Conservation (phyloP, 2,113 vertebrate genomes). For the Antidorcas marsupialis region DNA sequence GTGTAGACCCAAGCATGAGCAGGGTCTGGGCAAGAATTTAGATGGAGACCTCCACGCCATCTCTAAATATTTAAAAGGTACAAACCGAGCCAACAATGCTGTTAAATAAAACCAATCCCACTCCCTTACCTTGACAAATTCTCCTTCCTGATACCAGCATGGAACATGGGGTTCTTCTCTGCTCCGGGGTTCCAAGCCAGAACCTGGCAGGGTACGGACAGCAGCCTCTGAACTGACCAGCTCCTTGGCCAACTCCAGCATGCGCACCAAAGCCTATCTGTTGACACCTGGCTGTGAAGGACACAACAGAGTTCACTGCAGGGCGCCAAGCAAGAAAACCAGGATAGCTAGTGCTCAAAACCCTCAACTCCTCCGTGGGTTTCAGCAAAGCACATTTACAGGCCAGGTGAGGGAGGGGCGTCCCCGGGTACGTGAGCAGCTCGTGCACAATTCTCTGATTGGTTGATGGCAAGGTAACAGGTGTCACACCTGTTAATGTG, state of each 20-base stretch:
- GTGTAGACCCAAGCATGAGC: neutral
- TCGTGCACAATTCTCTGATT: neutral
- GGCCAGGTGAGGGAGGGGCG: neutral
- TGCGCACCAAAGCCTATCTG: rapidly evolving
- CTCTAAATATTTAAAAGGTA: neutral
- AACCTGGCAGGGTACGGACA: rapidly evolving
- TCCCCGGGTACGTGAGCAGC: neutral
- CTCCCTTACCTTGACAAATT: neutral
- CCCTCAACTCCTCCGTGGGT: neutral
- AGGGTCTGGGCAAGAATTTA: neutral
- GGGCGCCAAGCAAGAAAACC: neutral
- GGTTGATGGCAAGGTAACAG: neutral
- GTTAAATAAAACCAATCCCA: neutral
- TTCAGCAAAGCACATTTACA: neutral
- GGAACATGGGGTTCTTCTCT: neutral
- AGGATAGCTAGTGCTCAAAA: neutral
- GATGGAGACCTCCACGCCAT: rapidly evolving
- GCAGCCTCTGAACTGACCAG: too few relatives aligned
- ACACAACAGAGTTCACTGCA: neutral
- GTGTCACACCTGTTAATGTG: neutral
- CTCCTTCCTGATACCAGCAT: neutral
- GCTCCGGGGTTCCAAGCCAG: neutral
- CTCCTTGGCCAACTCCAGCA: neutral
- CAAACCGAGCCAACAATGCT: neutral
- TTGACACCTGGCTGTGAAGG: neutral